Evolutionary conservation across 2,888 invertebrate genomes (phyloP).

Genomic region (Ectemnius continuus): DNA sequence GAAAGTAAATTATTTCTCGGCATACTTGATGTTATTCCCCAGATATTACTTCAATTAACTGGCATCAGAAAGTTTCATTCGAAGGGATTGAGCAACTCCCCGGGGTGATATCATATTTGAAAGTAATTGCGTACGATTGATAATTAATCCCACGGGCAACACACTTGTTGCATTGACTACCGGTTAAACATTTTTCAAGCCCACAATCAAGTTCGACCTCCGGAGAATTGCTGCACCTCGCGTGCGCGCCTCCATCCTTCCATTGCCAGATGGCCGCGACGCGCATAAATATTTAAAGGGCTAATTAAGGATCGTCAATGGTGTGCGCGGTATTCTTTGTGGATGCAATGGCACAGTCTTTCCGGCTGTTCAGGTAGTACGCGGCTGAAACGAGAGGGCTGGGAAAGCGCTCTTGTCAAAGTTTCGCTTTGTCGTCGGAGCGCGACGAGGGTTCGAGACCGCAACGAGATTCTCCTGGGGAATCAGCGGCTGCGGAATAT

Average conservation of each 20-base stretch:
- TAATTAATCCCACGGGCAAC: slow-evolving; percentile 23
- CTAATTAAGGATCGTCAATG: not conserved
- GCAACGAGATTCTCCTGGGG: slow-evolving; percentile 12
- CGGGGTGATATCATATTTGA: not conserved
- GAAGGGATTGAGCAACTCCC: too few relatives aligned
- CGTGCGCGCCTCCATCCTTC: too few relatives aligned
- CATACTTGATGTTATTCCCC: too few relatives aligned
- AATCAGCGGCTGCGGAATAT: slow-evolving; percentile 17
- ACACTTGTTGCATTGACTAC: slow-evolving; percentile 42
- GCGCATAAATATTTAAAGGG: not conserved
- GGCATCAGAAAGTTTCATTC: too few relatives aligned
- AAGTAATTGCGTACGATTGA: not conserved
- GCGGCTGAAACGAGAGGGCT: not conserved
- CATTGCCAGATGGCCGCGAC: not conserved
- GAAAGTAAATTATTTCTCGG: too few relatives aligned
- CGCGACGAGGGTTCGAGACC: slow-evolving; percentile 8
- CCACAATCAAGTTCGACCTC: not conserved
- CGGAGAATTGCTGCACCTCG: not conserved
- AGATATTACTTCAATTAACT: too few relatives aligned
- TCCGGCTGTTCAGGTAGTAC: not conserved
- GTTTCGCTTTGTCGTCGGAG: slow-evolving; percentile 29
- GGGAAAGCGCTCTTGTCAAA: slow-evolving; percentile 54
- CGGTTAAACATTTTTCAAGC: slow-evolving; percentile 27
- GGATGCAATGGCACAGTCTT: slow-evolving; percentile 1
- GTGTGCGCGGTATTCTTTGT: not conserved